Evolutionary conservation across 2,113 vertebrate species (phyloP), one percentile per base, ranked within the genome.

Genomic region (Gallinago paraguaiae): DNA sequence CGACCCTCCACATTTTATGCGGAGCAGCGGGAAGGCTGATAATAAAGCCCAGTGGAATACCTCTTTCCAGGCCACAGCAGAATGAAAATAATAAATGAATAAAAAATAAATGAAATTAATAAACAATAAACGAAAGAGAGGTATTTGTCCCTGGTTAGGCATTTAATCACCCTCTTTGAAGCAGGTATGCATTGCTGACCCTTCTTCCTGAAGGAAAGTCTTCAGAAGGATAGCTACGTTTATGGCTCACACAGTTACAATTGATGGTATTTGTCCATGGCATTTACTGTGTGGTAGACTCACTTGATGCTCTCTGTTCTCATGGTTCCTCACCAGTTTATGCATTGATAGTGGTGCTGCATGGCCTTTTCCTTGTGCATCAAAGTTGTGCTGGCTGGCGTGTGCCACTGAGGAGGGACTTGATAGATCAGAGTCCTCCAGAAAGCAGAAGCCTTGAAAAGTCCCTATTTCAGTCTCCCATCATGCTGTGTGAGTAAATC

Each of bases 1-100:
- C 51, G 48, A 96, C 96, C 96, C 96, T 96, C 95, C 92, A 59
- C 81, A 74, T 79, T 67, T 69, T 27, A 8, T 84, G 91, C 6
- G 53, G 24, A 86, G 81, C 88, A 41, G 35, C 0, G 0, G 77
- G 45, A 69, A 53, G 70, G 70, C 35, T 69, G 67, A 46, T 76
- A 67, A 43, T 85, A n/a, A 82, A 85, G 37, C 11, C 20, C 54
- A 41, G 59, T 22, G 71, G 45, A 91, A 85, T 48, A 50, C 9
- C 48, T 87, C 86, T 69, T 79, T 27, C 57, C 70, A 46, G 30
- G 56, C 77, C 84, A 76, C 35, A 57, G 68, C 39, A 85, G 45
- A 85, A 69, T 1, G 8, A 79, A 88, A 75, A 77, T 59, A 88
- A 61, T 13, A 89, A 72, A 68, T 4, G 4, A n/a, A 75, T 59